phyloP scores from a whole-genome alignment of 2,113 vertebrate genomes.

The Polypterus senegalus region DNA sequence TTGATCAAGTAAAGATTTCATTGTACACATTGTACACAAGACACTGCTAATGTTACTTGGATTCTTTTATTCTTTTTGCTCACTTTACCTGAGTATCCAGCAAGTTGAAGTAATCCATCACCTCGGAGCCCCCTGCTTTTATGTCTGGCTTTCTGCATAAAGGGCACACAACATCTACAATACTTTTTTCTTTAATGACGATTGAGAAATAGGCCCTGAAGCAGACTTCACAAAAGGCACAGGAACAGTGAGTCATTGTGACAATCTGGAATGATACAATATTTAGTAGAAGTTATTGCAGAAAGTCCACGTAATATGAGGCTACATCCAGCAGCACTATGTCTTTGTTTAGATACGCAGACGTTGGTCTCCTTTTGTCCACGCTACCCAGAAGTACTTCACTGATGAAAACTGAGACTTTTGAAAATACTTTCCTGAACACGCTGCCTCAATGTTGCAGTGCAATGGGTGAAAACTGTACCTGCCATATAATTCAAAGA shows the following conservation, averaged over 20 bases:
- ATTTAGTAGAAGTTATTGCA: not conserved
- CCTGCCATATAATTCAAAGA: no score
- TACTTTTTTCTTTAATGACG: constrained; percentile 50
- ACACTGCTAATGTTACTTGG: no score
- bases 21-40: no score
- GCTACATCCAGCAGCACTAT: no score
- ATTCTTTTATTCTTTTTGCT: not conserved
- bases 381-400: no score
- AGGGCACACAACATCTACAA: constrained; percentile 46
- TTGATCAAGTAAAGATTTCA: no score
- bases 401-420: no score
- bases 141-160: constrained; percentile 47
- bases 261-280: constrained; percentile 37
- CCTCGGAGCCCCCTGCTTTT: constrained; percentile 22
- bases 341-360: no score
- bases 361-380: no score
- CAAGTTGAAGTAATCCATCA: constrained; percentile 55
- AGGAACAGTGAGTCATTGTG: constrained; percentile 57
- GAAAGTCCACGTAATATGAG: not conserved
- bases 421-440: no score
- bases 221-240: constrained; percentile 49
- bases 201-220: constrained; percentile 48
- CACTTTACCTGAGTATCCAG: constrained; percentile 51
- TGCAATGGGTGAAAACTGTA: no score
- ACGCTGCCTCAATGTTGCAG: no score